Conservation (phyloP, 2,113 vertebrate species). For the Lanius collurio region DNA sequence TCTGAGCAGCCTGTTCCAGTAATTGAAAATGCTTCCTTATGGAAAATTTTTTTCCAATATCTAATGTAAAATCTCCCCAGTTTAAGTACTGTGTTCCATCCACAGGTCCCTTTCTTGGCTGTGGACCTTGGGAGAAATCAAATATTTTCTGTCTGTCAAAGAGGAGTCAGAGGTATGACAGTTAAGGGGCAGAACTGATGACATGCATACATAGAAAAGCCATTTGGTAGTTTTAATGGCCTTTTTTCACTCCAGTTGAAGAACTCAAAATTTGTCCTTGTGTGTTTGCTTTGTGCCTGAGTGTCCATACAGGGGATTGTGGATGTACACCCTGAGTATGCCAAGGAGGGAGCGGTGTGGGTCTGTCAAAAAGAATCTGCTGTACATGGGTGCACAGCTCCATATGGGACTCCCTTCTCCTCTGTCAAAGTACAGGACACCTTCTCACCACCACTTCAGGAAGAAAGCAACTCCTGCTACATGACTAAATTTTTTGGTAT, state of each 20-base stretch:
- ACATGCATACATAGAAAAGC: neutral
- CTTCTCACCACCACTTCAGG: neutral
- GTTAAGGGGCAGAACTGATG: neutral
- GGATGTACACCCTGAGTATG: neutral
- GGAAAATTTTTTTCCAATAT: neutral
- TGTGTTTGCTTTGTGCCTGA: neutral
- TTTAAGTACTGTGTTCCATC: neutral
- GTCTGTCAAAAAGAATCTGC: neutral
- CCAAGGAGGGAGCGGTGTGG: neutral
- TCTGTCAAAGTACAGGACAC: neutral
- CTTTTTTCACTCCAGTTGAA: neutral
- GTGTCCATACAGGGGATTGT: neutral
- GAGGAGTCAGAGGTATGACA: neutral
- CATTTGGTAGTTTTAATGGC: fast-evolving
- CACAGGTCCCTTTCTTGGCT: neutral
- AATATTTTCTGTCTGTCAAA: neutral
- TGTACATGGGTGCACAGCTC: too few species aligned
- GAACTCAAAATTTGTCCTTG: neutral
- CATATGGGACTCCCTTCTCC: neutral
- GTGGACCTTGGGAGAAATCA: neutral
- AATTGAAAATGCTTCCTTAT: neutral
- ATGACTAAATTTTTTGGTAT: fast-evolving
- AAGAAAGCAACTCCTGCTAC: neutral
- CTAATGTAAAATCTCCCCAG: neutral
- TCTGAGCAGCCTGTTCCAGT: neutral